phyloP scores from a whole-genome alignment of 1,140 invertebrate species.

The Diachasma alloeum region DNA sequence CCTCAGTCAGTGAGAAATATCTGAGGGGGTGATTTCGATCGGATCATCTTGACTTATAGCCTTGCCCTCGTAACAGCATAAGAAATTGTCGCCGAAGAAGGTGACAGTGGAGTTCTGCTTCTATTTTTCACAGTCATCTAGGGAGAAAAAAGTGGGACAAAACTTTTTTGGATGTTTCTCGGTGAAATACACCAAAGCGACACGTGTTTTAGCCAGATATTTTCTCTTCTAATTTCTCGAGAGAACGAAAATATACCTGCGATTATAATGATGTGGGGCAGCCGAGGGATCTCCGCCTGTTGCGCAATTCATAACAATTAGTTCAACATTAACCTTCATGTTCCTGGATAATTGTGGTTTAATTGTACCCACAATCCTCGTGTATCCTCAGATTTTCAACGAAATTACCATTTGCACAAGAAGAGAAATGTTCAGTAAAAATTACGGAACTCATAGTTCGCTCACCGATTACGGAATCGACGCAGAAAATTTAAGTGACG shows the following conservation, averaged over 20 bases:
- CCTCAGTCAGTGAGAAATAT: background rate
- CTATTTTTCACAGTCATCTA: no score
- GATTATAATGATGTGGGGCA: background rate
- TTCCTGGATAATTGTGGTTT: background rate
- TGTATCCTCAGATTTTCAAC: background rate
- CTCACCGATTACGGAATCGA: no score
- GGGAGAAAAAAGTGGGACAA: no score
- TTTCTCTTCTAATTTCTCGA: background rate
- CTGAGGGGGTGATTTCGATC: background rate
- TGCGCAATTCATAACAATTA: background rate
- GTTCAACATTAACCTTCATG: background rate
- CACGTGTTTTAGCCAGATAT: background rate
- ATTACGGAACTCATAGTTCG: no score
- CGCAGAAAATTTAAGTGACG: no score
- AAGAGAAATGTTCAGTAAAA: no score
- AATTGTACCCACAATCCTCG: background rate
- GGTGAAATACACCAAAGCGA: no score
- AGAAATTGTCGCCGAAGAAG: no score
- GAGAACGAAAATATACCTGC: background rate
- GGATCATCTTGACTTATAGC: no score
- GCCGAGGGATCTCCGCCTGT: background rate
- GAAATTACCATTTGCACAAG: background rate
- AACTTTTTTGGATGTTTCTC: no score
- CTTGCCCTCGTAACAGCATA: no score
- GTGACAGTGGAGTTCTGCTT: no score